phyloP scores from a whole-genome alignment of 2,888 invertebrate species.

The Microchrysa polita region DNA sequence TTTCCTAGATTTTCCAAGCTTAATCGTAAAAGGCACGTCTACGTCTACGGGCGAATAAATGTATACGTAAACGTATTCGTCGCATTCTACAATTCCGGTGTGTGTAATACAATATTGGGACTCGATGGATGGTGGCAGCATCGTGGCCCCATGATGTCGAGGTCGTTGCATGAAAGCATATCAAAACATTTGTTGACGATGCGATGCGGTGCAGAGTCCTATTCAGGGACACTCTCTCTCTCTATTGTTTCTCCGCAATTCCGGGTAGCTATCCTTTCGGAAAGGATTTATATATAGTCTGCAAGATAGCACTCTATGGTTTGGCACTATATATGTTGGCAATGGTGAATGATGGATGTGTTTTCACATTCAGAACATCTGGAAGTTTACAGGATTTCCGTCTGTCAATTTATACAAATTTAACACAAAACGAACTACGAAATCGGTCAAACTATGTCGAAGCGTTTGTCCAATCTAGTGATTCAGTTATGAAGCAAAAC shows the following conservation, averaged over 20 bases:
- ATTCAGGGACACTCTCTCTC: not conserved
- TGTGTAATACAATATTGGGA: not conserved
- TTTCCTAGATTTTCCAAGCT: not conserved
- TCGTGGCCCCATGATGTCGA: not conserved
- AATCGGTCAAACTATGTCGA: no score
- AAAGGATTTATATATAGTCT: not conserved
- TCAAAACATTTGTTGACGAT: not conserved
- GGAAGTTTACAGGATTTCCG: not conserved
- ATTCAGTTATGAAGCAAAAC: no score
- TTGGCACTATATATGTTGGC: no score
- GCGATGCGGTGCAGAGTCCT: not conserved
- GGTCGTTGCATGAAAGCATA: not conserved
- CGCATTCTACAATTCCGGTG: no score
- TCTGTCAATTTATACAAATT: no score
- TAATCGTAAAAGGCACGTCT: conserved; percentile 4
- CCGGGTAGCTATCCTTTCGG: not conserved
- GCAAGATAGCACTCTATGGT: not conserved
- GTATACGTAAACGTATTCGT: not conserved
- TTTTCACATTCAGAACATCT: not conserved
- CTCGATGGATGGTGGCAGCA: not conserved
- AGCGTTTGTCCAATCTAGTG: no score
- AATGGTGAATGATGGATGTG: not conserved
- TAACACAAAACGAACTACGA: no score
- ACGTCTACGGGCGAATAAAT: not conserved
- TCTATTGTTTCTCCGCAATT: not conserved